phyloP scores from a whole-genome alignment of 35 echinoderm and acorn worm species.

The Amphiura filiformis region DNA sequence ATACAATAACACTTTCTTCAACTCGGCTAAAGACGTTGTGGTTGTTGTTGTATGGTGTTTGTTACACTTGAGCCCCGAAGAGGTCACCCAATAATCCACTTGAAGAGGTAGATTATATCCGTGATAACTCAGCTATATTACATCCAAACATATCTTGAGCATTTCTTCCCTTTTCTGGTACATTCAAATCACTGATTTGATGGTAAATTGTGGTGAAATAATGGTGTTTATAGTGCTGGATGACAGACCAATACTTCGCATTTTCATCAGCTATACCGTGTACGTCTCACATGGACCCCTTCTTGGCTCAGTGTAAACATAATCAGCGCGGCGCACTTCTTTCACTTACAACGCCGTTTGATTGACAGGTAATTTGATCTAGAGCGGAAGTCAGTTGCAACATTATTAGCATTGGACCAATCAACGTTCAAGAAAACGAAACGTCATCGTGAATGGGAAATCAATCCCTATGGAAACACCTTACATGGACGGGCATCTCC shows the following conservation, averaged over 20 bases:
- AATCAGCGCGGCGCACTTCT: constrained; percentile 65
- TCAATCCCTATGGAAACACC: constrained; percentile 13
- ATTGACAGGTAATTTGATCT: constrained; percentile 78
- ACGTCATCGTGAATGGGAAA: constrained; percentile 11
- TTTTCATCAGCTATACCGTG: background rate
- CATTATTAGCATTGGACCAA: constrained; percentile 46
- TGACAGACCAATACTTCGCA: background rate
- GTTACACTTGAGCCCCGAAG: background rate
- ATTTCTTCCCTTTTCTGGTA: background rate
- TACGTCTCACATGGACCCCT: background rate
- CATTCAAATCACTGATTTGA: background rate
- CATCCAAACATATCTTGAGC: background rate
- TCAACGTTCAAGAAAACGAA: background rate
- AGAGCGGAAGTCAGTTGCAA: constrained; percentile 65
- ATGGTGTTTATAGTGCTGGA: background rate
- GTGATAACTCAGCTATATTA: background rate
- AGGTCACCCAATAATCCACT: background rate
- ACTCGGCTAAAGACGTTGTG: background rate
- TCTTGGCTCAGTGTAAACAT: constrained; percentile 5
- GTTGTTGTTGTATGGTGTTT: background rate
- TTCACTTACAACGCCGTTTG: constrained; percentile 39
- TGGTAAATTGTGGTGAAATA: background rate
- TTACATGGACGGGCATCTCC: constrained; percentile 5
- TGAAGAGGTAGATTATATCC: background rate
- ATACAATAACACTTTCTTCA: no score